These are phyloP conservation scores for Batillaria attramentaria DNA, from an alignment of 1,140 invertebrate genomes.

Conservation along the genomic window DNA sequence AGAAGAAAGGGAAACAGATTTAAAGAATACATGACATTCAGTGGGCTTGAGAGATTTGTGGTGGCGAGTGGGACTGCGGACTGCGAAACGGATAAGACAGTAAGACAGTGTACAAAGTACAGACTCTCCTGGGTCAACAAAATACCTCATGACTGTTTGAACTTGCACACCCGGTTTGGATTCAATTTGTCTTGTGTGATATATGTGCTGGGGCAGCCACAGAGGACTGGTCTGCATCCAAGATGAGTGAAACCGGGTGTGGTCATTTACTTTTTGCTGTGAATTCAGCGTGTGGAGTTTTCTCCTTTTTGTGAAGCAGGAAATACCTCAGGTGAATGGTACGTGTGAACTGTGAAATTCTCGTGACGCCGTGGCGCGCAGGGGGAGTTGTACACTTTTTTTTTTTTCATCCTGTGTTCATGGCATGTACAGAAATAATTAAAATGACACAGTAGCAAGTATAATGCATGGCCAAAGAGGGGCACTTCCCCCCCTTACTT, in stretches of 20 bases:
- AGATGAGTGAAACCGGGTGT: slow-evolving; percentile 1
- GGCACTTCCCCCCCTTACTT: background rate
- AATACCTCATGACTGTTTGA: slow-evolving; percentile 27
- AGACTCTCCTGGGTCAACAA: slow-evolving; percentile 16
- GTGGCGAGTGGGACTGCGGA: background rate
- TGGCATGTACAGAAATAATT: background rate
- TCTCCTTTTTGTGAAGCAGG: background rate
- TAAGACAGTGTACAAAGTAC: background rate
- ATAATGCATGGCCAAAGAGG: slow-evolving; percentile 1
- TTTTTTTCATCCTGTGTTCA: background rate
- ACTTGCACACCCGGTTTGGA: background rate
- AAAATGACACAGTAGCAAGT: background rate
- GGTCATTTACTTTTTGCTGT: background rate
- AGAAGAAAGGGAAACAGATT: background rate
- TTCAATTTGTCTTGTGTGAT: slow-evolving; percentile 18
- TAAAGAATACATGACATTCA: background rate
- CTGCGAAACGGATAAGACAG: background rate
- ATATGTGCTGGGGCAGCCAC: background rate
- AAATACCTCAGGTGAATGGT: background rate
- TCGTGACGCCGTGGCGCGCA: background rate
- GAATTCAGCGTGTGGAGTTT: background rate
- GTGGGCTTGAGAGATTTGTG: background rate
- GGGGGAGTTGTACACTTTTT: background rate
- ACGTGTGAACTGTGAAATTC: background rate
- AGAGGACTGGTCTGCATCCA: background rate